Evolutionary conservation across 2,797 vertebrate genomes (phyloP), one percentile per base, ranked within the genome.

Genomic region (Triplophysa bombifrons): DNA sequence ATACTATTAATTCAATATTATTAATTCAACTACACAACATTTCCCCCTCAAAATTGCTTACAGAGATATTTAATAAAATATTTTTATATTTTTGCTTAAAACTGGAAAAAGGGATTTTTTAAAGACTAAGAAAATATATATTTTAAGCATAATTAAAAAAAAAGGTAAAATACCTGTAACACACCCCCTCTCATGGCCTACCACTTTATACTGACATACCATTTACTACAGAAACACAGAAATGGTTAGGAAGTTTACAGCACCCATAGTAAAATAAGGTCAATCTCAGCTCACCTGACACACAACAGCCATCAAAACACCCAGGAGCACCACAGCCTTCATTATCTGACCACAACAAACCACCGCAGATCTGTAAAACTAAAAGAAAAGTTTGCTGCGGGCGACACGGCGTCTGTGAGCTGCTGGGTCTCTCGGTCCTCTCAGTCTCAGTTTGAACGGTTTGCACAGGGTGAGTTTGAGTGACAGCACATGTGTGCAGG

Each of bases 401-500:
- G 77, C 56, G 30, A 30, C 30, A 30, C 30, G 4, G 30, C 30
- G 30, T 30, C 30, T 74, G 61, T 66, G 84, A 44, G 77, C 58
- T 74, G 34, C 74, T 75, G 61, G 78, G 76, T 74, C 66, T 84
- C 80, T 30, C 58, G 63, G 51, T 76, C 82, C 87, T 81, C 69
- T 81, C 82, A 71, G 16, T 83, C 83, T 78, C 61, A 73, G 64
- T 74, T 30, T 64, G 16, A 27, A 84, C 74, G 65, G 78, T 68
- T 81, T 74, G 75, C 72, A 53, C 63, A 60, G 61, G 81, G 84
- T 78, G 82, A 50, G 48, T 64, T 70, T 92, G 88, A 93, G 86
- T 89, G 91, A 91, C 91, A 91, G 92, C 93, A 93, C 91, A 92
- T 90, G 93, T 92, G 92, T 83, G 82, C 65, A 38, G 86, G 84